Evolutionary conservation across 2,888 invertebrate species (phyloP).

Genomic region (Hyposoter didymator): DNA sequence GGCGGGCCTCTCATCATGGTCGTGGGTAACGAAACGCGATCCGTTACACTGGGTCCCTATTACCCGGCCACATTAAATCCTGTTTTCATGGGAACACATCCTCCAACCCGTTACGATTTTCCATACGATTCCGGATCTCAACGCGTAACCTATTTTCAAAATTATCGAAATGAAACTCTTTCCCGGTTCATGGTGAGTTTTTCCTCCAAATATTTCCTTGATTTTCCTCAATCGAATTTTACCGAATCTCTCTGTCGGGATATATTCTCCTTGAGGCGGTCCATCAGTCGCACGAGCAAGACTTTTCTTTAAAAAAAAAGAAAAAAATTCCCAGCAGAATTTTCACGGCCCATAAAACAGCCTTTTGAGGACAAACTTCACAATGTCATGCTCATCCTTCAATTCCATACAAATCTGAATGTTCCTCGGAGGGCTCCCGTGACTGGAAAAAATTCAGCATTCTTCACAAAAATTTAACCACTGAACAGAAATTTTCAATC

Average conservation of each 20-base stretch:
- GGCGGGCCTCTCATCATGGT: slow-evolving; percentile 5
- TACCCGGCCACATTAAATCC: slow-evolving; percentile 68
- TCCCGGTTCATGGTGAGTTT: slow-evolving; percentile 82
- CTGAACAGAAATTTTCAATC: too few relatives aligned
- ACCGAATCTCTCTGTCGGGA: neutral
- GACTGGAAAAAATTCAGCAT: too few relatives aligned
- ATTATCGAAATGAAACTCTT: slow-evolving; percentile 83
- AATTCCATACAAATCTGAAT: too few relatives aligned
- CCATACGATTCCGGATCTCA: slow-evolving; percentile 74
- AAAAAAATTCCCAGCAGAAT: too few relatives aligned
- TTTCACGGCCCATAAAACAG: too few relatives aligned
- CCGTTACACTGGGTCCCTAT: slow-evolving; percentile 37
- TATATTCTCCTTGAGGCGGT: neutral
- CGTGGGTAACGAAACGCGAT: neutral
- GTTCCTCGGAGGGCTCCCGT: too few relatives aligned
- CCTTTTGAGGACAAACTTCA: too few relatives aligned
- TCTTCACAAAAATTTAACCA: too few relatives aligned
- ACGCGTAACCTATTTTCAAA: slow-evolving; percentile 81
- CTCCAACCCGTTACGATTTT: slow-evolving; percentile 80
- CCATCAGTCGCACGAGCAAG: too few relatives aligned
- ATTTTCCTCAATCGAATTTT: neutral
- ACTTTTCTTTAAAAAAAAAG: too few relatives aligned
- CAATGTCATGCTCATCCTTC: too few relatives aligned
- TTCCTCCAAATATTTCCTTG: neutral
- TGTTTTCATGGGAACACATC: slow-evolving; percentile 81